These are phyloP conservation scores for Ictalurus punctatus DNA, from an alignment of 2,113 vertebrate genomes.

Conservation along the genomic window DNA sequence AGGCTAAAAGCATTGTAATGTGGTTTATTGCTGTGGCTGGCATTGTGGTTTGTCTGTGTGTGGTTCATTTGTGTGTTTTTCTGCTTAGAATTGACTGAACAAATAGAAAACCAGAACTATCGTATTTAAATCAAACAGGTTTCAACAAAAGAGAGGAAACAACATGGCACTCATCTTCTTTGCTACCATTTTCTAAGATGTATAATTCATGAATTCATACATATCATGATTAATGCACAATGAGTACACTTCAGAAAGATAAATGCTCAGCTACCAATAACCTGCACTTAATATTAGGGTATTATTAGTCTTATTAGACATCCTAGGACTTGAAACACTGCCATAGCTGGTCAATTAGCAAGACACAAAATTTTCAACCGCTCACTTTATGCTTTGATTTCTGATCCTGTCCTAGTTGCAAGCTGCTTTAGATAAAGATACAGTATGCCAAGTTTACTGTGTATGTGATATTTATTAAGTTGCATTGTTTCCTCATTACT, in stretches of 20 bases:
- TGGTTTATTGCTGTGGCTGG: slow-evolving; percentile 19
- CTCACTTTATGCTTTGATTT: background rate
- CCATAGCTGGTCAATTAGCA: background rate
- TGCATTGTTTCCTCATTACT: background rate
- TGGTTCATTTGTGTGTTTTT: slow-evolving; percentile 12
- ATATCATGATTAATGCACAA: background rate
- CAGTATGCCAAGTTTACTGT: background rate
- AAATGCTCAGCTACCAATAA: background rate
- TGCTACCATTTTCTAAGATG: background rate
- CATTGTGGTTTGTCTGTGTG: slow-evolving; percentile 44
- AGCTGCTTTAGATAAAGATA: background rate
- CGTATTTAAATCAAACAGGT: slow-evolving; percentile 2
- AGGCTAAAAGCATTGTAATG: slow-evolving; percentile 40
- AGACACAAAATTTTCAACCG: background rate
- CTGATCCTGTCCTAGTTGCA: background rate
- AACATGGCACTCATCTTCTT: background rate
- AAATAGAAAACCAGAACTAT: background rate
- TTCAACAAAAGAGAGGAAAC: background rate
- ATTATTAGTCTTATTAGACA: background rate
- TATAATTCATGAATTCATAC: background rate
- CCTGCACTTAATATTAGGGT: background rate
- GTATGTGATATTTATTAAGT: background rate
- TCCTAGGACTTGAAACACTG: background rate
- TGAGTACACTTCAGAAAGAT: background rate
- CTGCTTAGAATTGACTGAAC: background rate